phyloP scores from a whole-genome alignment of 2,113 vertebrate species.

The Benitochromis conjunctus region DNA sequence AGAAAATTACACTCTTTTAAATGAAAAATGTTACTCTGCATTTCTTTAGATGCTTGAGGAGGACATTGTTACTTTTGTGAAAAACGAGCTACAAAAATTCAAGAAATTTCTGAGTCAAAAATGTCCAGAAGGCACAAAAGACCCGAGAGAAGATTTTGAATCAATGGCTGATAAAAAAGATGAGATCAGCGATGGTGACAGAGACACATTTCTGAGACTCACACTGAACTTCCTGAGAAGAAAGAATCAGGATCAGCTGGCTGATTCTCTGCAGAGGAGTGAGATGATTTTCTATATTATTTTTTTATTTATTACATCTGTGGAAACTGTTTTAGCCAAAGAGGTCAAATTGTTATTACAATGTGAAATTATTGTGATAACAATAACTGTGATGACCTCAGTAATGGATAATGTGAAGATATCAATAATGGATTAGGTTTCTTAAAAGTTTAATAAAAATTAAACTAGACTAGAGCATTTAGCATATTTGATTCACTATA shows the following conservation, averaged over 20 bases:
- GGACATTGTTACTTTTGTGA: neutral
- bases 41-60: conserved; percentile 10
- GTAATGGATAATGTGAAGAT: neutral
- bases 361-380: no score
- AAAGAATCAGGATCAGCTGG: neutral
- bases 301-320: neutral
- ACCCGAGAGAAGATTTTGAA: neutral
- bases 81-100: neutral
- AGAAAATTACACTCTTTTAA: neutral
- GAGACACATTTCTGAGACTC: neutral
- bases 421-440: neutral
- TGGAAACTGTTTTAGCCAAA: neutral
- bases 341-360: neutral
- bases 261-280: conserved; percentile 23
- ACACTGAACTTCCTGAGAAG: conserved; percentile 4
- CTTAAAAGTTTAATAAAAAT: neutral
- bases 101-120: neutral
- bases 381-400: no score
- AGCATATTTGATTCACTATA: neutral
- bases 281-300: neutral
- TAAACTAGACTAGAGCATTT: no score
- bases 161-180: neutral
- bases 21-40: neutral
- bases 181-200: neutral
- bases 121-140: neutral